These are phyloP conservation scores for Ptychobarbus kaznakovi DNA, from an alignment of 2,797 vertebrate species.

Conservation along the genomic window DNA sequence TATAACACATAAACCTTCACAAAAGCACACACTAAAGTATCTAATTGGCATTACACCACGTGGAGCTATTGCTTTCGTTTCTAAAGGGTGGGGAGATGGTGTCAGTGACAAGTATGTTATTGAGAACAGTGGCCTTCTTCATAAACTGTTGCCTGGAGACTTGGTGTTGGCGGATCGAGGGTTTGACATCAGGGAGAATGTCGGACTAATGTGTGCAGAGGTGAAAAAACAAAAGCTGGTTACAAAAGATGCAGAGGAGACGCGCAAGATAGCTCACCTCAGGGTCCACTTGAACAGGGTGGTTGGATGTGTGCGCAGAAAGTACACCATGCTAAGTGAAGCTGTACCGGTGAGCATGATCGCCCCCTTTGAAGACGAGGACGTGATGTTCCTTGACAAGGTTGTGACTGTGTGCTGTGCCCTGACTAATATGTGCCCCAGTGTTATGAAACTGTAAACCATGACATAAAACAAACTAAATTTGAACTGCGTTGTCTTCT, in stretches of 20 bases:
- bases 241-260: slow-evolving; percentile 17
- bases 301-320: not conserved
- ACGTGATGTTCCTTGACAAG: slow-evolving; percentile 27
- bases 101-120: slow-evolving; percentile 26
- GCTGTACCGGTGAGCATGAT: slow-evolving; percentile 8
- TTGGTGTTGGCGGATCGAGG: slow-evolving; percentile 22
- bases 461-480: not conserved
- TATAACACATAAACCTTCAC: not conserved
- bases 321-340: not conserved
- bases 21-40: slow-evolving; percentile 10
- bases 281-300: slow-evolving; percentile 15
- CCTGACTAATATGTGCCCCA: slow-evolving; percentile 39
- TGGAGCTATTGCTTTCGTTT: slow-evolving; percentile 31
- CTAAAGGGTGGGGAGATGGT: slow-evolving; percentile 18
- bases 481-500: not conserved
- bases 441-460: slow-evolving; percentile 34
- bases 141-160: slow-evolving; percentile 34
- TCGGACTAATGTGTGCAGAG: not conserved
- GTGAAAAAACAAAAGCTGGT: slow-evolving; percentile 17
- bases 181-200: not conserved
- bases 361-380: slow-evolving; percentile 14
- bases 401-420: slow-evolving; percentile 44
- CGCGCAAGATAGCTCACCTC: not conserved
- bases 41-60: slow-evolving; percentile 32
- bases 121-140: slow-evolving; percentile 13